phyloP scores from a whole-genome alignment of 2,113 vertebrate species.

The Ailurus styani region DNA sequence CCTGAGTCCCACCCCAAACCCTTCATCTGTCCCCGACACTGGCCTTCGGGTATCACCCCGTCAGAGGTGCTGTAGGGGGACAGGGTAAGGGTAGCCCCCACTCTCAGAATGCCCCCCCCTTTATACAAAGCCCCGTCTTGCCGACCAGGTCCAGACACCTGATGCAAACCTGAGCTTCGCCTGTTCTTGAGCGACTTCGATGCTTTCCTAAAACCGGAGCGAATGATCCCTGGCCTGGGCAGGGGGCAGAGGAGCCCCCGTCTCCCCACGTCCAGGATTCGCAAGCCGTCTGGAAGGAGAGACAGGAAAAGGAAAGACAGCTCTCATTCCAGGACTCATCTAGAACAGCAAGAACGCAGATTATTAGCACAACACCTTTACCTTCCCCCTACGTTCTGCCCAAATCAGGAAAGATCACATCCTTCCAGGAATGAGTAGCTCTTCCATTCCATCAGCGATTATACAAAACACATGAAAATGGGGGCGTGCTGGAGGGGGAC shows the following conservation, averaged over 20 bases:
- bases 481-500: too few species aligned
- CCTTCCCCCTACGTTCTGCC: neutral
- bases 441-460: neutral
- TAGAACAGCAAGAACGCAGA: neutral
- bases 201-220: neutral
- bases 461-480: neutral
- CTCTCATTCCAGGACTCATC: neutral
- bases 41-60: neutral
- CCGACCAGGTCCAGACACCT: neutral
- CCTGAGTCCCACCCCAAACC: neutral
- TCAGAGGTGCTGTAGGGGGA: neutral
- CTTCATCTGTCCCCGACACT: rapidly evolving
- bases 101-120: neutral
- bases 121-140: neutral
- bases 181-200: too few species aligned
- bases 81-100: neutral
- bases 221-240: neutral
- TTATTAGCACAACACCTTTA: neutral
- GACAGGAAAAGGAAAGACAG: neutral
- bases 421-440: neutral
- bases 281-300: neutral
- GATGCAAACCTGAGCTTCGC: neutral
- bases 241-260: rapidly evolving
- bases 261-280: neutral
- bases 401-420: neutral